Evolutionary conservation across 2,888 invertebrate species (phyloP).

Genomic region (Campopleginae sp.): DNA sequence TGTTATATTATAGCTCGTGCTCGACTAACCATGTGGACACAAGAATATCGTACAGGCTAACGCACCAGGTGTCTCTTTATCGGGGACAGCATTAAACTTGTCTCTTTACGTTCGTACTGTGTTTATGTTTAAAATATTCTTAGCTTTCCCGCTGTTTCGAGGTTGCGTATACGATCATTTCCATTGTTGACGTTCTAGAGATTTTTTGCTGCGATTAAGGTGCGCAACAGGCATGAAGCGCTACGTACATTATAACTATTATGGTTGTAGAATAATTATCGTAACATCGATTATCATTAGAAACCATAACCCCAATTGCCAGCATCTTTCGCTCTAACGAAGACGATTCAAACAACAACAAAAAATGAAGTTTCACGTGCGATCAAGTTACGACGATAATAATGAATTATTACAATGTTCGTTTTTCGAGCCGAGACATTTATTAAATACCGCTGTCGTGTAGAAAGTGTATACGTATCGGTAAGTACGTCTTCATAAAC

Average conservation of each 20-base stretch:
- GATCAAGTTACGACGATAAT: not conserved
- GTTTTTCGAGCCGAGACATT: conserved; percentile 31
- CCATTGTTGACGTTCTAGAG: conserved; percentile 21
- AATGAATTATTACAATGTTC: not conserved
- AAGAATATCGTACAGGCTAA: conserved; percentile 52
- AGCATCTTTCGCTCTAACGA: not conserved
- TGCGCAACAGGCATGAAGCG: not conserved
- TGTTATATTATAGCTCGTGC: conserved; percentile 70
- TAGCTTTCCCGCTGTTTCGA: conserved; percentile 36
- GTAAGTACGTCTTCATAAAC: conserved; percentile 79
- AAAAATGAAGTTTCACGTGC: not conserved
- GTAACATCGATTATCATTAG: not conserved
- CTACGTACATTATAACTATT: conserved; percentile 19
- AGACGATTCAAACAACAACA: not conserved
- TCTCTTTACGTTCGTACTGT: conserved; percentile 8
- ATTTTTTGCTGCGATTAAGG: not conserved
- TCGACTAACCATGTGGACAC: conserved; percentile 27
- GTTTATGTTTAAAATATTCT: conserved; percentile 36
- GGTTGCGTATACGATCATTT: conserved; percentile 9
- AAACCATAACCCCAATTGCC: not conserved
- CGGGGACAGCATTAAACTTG: conserved; percentile 58
- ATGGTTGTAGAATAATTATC: not conserved
- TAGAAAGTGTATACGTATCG: conserved; percentile 42
- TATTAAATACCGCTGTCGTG: conserved; percentile 36
- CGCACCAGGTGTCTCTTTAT: conserved; percentile 68